Base-by-base conservation (phyloP, 2,888 invertebrate species). In the Drosophila histrio region DNA sequence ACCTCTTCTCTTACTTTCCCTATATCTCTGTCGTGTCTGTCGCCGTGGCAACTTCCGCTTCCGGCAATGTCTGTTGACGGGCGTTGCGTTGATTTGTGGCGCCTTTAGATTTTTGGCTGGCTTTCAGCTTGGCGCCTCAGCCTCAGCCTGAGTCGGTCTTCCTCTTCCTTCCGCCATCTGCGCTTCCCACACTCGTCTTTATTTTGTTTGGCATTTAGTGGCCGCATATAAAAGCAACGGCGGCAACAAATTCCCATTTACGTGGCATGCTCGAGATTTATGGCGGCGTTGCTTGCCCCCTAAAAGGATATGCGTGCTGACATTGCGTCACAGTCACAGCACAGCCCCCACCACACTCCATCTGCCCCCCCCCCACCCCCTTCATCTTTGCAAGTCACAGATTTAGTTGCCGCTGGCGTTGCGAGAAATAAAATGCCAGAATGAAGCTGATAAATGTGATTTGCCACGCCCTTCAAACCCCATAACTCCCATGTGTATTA, bases 391-490 rank as follows among this genome's bases (percentile, higher is more conserved):
- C 61, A 43, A 57, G 56, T 70, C 73, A 65, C 62, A 83, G 79
- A 83, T 87, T 89, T 88, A 6, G 68, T 59, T 67, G 72, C 60
- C 63, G 75, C 34, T 56, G 69, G 74, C 61, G 38, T 50, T 52
- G 50, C 56, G 49, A 71, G 56, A 77, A 78, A 81, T 73, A 78
- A 85, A 82, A 71, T 70, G 83, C 82, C 85, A 85, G 69, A 72
- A 82, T 79, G 77, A 85, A 72, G 79, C 88, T 86, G 86, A 83
- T 86, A 86, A 84, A 87, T 87, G 86, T 77, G 83, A 72, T 87
- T 71, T 71, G 79, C 77, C 79, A 79, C 83, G 83, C 83, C 79
- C 43, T 21, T 39, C 36, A 28, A 21, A 22, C 61, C 60, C 63
- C 36, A 61, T 26, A 59, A 41, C 62, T 56, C 71, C 75, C 71